Conservation (phyloP, 2,888 invertebrate genomes). For the Carpatolechia fugitivella region DNA sequence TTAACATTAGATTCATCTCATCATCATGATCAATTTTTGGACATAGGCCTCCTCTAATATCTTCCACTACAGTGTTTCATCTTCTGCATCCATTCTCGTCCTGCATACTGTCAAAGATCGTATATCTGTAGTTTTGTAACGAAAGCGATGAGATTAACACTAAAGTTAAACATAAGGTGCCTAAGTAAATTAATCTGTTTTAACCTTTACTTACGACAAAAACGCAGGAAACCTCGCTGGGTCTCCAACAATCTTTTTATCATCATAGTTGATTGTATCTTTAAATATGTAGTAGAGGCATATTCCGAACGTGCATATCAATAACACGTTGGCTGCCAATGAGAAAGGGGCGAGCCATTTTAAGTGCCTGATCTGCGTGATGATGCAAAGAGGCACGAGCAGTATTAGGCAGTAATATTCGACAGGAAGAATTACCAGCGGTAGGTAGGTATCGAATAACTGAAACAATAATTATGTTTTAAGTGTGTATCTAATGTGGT, state of each 20-base stretch:
- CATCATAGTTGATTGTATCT: slow-evolving; percentile 56
- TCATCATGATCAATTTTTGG: too few relatives aligned
- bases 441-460: slow-evolving; percentile 62
- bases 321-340: slow-evolving; percentile 88
- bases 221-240: slow-evolving; percentile 87
- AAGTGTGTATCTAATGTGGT: too few relatives aligned
- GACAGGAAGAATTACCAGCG: slow-evolving; percentile 44
- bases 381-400: slow-evolving; percentile 56
- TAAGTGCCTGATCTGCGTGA: slow-evolving; percentile 83
- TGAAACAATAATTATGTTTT: slow-evolving; percentile 36
- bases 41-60: too few relatives aligned
- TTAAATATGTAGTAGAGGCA: slow-evolving; percentile 90
- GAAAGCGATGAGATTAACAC: too few relatives aligned
- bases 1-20: too few relatives aligned
- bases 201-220: slow-evolving; percentile 83
- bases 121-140: neutral
- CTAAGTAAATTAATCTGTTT: too few relatives aligned
- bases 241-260: slow-evolving; percentile 75
- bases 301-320: slow-evolving; percentile 87
- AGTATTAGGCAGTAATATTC: slow-evolving; percentile 64
- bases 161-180: too few relatives aligned
- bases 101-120: too few relatives aligned
- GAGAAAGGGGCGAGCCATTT: slow-evolving; percentile 94
- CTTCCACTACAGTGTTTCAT: too few relatives aligned
- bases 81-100: too few relatives aligned